Conservation (phyloP, 2,113 vertebrate genomes). For the Ceyx melanurus region DNA sequence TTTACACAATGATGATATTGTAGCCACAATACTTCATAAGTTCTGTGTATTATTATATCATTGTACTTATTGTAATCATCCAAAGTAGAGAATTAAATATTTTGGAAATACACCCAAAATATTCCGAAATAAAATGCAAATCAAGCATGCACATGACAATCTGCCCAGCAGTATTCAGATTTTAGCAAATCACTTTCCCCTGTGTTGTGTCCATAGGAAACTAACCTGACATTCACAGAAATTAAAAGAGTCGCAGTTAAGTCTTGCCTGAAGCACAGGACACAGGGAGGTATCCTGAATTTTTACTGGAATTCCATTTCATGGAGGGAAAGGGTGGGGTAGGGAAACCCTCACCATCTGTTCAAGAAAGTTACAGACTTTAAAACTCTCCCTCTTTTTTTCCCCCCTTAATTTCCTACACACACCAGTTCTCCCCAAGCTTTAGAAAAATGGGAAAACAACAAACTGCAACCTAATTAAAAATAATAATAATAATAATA, state of each 20-base stretch:
- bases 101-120: not conserved
- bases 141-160: not conserved
- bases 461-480: not conserved
- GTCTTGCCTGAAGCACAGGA: not conserved
- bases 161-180: not conserved
- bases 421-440: accelerated
- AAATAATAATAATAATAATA: not conserved
- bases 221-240: not conserved
- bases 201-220: accelerated
- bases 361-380: not conserved
- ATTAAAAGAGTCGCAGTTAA: not conserved
- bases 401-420: not conserved
- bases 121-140: not conserved
- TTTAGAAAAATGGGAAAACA: not conserved
- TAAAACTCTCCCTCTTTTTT: not conserved
- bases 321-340: accelerated
- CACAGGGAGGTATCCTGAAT: not conserved
- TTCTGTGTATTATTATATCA: not conserved
- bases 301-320: not conserved
- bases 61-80: not conserved
- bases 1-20: not conserved
- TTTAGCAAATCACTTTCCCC: not conserved
- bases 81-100: not conserved
- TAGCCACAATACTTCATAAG: not conserved
- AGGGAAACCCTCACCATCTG: not conserved